These are phyloP conservation scores for Zaprionus davidi DNA, from an alignment of 1,140 invertebrate genomes.

Conservation along the genomic window DNA sequence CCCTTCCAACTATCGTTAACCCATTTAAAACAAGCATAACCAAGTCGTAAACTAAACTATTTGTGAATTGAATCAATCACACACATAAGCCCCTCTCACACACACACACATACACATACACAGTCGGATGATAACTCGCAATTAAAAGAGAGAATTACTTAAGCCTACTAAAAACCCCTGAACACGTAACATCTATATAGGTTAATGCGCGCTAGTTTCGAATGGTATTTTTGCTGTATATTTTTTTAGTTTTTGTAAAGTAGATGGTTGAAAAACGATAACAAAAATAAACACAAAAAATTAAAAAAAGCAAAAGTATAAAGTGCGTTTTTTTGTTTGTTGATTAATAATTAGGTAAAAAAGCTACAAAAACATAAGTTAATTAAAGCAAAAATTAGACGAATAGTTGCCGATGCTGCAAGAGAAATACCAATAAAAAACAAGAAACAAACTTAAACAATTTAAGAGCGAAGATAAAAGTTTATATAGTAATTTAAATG, in stretches of 20 bases:
- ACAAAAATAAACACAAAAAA: constrained; percentile 21
- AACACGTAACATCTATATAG: constrained; percentile 55
- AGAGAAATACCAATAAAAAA: constrained; percentile 44
- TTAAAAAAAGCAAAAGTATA: constrained; percentile 31
- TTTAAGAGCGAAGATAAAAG: constrained; percentile 18
- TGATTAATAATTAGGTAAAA: constrained; percentile 81
- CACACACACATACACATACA: background rate
- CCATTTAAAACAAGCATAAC: background rate
- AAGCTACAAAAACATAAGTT: constrained; percentile 60
- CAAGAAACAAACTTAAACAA: constrained; percentile 13
- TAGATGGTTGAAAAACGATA: constrained; percentile 62
- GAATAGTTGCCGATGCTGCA: constrained; percentile 16
- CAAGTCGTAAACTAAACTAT: constrained; percentile 5
- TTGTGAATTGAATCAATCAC: constrained; percentile 15
- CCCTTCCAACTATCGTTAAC: background rate
- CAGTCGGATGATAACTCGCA: constrained; percentile 17
- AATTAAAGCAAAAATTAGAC: constrained; percentile 47
- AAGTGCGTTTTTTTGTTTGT: constrained; percentile 70
- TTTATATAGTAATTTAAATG: constrained; percentile 38
- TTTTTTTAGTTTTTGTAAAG: constrained; percentile 69
- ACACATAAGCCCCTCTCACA: background rate
- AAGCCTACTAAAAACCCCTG: constrained; percentile 44
- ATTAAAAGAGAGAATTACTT: constrained; percentile 47
- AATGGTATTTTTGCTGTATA: constrained; percentile 32
- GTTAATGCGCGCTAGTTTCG: constrained; percentile 69